Evolutionary conservation across 2,797 vertebrate species (phyloP), one percentile per base, ranked within the genome.

Genomic region (Pipistrellus pygmaeus): DNA sequence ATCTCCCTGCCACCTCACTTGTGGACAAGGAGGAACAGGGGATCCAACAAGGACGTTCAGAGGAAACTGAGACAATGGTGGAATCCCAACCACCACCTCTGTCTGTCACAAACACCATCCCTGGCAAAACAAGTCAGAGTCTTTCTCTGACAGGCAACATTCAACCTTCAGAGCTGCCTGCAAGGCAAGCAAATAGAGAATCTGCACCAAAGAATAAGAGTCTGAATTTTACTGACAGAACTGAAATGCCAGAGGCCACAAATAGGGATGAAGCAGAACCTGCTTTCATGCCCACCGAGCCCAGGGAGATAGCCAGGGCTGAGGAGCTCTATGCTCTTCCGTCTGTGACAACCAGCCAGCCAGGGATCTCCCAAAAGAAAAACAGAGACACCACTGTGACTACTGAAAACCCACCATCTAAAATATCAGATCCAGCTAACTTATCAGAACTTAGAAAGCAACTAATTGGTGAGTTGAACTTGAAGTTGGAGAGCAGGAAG

Each of bases 271-370:
- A 84, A 27, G 30, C 8, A 53, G 15, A 85, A 46, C 8, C 44
- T 14, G 1, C n/a, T 30, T 7, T 32, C 13, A 25, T 25, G 27
- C 2, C 13, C 20, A 64, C 8, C 0, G 1, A 18, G 20, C 25
- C 25, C 46, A 8, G 73, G 73, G 46, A 8, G 6, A 13, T 13
- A 76, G 30, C 6, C 20, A 23, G 27, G 27, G 69, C 44, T 8
- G n/a, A 15, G 21, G 44, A 62, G 25, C 25, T 86, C 14, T 2
- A 1, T 41, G 41, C 18, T 72, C 6, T 48, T 69, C n/a, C 35
- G 10, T 41, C 25, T 17, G 5, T 30, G 15, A 60, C 25, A 38
- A 41, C 35, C 5, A 41, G 10, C 53, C 60, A 60, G 55, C 35
- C 3, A 1, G 53, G 35, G 18, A 18, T 30, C 9, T 80, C 35